These are phyloP conservation scores for Actias luna DNA, from an alignment of 2,888 invertebrate species.

Conservation along the genomic window DNA sequence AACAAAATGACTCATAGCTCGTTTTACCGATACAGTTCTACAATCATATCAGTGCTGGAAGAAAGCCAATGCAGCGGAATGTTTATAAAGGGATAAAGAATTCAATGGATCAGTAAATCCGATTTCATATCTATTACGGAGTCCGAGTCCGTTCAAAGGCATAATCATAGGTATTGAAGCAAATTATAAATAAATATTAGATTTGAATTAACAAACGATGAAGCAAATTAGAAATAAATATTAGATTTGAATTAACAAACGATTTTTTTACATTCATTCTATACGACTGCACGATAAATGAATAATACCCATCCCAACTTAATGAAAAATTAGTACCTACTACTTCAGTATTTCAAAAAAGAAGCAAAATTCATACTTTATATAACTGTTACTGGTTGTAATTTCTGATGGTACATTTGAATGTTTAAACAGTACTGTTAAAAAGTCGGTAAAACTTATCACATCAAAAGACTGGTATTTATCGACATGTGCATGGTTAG, in stretches of 20 bases:
- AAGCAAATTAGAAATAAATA: not conserved
- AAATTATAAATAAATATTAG: not conserved
- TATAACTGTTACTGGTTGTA: too few relatives aligned
- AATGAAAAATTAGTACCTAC: too few relatives aligned
- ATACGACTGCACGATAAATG: too few relatives aligned
- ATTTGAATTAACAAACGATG: not conserved
- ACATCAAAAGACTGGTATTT: too few relatives aligned
- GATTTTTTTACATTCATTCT: not conserved
- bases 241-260: not conserved
- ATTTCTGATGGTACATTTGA: too few relatives aligned
- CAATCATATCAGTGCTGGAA: conserved; percentile 7
- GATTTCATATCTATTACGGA: conserved; percentile 5
- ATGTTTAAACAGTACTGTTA: too few relatives aligned
- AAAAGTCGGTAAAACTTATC: too few relatives aligned
- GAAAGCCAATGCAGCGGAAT: conserved; percentile 16
- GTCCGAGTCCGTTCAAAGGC: not conserved
- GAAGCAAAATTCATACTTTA: too few relatives aligned
- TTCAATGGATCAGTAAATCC: conserved; percentile 15
- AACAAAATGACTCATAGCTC: not conserved
- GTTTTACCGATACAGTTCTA: not conserved
- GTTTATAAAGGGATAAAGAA: conserved; percentile 8
- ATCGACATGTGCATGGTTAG: too few relatives aligned
- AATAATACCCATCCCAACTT: not conserved
- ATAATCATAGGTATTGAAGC: too few relatives aligned
- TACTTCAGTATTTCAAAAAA: too few relatives aligned